These are phyloP conservation scores for Pseudopipra pipra DNA, from an alignment of 2,113 vertebrate genomes.

Conservation along the genomic window DNA sequence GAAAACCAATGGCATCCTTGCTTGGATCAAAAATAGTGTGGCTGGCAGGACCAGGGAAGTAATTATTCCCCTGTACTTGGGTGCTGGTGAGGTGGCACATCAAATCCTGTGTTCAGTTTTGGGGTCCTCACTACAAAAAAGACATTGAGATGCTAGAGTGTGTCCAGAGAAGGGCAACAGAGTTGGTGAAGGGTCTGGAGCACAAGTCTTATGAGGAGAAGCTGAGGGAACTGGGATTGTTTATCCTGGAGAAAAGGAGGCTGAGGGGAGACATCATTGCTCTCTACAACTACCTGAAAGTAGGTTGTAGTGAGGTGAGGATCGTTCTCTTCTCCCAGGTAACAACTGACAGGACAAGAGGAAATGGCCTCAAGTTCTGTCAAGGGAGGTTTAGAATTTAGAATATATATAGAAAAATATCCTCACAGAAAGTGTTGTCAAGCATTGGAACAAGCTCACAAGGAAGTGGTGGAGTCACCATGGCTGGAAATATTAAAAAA, in stretches of 20 bases:
- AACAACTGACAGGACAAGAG: background rate
- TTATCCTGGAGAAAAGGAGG: background rate
- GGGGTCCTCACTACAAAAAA: background rate
- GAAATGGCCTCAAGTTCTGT: background rate
- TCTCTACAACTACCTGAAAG: background rate
- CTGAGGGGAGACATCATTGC: background rate
- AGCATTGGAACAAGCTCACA: background rate
- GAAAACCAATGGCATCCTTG: background rate
- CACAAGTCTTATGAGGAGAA: background rate
- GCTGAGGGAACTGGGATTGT: background rate
- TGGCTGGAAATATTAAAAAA: background rate
- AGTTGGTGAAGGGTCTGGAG: background rate
- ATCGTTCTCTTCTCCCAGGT: background rate
- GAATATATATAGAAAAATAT: background rate
- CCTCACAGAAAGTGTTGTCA: background rate
- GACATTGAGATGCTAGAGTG: background rate
- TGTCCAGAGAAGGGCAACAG: background rate
- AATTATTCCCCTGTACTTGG: accelerated
- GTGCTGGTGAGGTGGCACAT: background rate
- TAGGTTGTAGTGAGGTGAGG: background rate
- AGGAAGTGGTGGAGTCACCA: background rate
- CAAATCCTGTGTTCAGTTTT: background rate
- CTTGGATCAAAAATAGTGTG: accelerated
- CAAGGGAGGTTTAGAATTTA: background rate
- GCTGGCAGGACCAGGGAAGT: background rate